Percentiles rank a stretch among this genome's conserved stretches.
Evolutionary conservation across 2,113 vertebrate genomes (phyloP).

Genomic region (Calyptomena viridis): DNA sequence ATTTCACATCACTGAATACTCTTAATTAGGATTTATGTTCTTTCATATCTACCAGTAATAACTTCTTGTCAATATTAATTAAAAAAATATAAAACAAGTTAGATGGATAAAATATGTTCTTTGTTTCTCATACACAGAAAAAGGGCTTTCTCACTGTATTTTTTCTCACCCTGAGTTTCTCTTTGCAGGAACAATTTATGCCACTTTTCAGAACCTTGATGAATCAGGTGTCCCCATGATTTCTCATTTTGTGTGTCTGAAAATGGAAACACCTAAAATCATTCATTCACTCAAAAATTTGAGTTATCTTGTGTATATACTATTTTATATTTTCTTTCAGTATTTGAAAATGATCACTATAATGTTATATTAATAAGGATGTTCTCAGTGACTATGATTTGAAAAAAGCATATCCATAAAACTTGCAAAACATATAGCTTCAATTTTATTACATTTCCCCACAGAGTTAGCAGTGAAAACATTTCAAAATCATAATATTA

Average conservation of each 20-base stretch:
- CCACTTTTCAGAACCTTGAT: neutral
- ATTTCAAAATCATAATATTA: neutral
- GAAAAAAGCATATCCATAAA: conserved; percentile 11
- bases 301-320: neutral
- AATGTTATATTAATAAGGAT: neutral
- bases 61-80: neutral
- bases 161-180: neutral
- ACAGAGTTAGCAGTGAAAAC: neutral
- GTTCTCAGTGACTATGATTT: neutral
- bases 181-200: neutral
- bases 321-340: neutral
- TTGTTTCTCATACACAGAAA: neutral
- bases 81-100: neutral
- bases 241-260: neutral
- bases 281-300: neutral
- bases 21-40: neutral
- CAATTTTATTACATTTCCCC: conserved; percentile 11
- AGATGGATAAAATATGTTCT: neutral
- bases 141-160: neutral
- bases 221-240: neutral
- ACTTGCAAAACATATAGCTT: conserved; percentile 18
- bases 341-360: neutral
- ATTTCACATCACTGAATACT: neutral
- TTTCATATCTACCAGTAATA: neutral
- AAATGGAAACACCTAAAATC: neutral